Conservation (phyloP, 1,140 invertebrate genomes). For the Drosophila eugracilis region DNA sequence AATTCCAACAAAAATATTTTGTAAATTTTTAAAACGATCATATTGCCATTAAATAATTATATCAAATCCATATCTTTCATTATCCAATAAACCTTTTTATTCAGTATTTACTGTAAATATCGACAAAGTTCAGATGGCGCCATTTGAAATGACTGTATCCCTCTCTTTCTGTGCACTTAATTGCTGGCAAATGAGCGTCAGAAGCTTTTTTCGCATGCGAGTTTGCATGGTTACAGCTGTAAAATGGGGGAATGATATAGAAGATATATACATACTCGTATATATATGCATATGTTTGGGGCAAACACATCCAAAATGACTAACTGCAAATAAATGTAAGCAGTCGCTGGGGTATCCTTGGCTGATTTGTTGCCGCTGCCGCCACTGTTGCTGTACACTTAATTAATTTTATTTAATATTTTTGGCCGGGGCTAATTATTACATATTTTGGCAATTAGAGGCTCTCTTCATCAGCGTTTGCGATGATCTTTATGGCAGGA, state of each 20-base stretch:
- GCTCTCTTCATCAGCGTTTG: conserved; percentile 4
- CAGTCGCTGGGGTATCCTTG: conserved; percentile 40
- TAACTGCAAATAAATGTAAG: conserved; percentile 73
- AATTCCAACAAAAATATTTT: too few species aligned
- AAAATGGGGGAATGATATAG: conserved; percentile 9
- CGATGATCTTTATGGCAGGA: conserved; percentile 46
- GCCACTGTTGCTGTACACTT: conserved; percentile 40
- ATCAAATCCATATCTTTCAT: not conserved
- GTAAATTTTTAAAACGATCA: not conserved
- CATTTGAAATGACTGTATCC: conserved; percentile 54
- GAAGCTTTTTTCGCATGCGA: conserved; percentile 38
- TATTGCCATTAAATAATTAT: not conserved
- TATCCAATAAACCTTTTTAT: not conserved
- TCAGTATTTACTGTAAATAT: conserved; percentile 8
- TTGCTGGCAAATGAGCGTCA: conserved; percentile 76
- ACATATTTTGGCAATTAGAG: conserved; percentile 31
- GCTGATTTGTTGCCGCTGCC: conserved; percentile 26
- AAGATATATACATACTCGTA: not conserved
- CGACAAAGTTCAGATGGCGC: conserved; percentile 46
- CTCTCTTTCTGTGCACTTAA: conserved; percentile 67
- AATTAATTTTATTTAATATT: conserved; percentile 71
- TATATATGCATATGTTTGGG: conserved; percentile 1
- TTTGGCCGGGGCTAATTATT: conserved; percentile 50
- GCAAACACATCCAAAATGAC: conserved; percentile 68
- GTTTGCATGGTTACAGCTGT: conserved; percentile 5